Evolutionary conservation across 2,888 invertebrate species (phyloP).

Genomic region (Molorchus minor): DNA sequence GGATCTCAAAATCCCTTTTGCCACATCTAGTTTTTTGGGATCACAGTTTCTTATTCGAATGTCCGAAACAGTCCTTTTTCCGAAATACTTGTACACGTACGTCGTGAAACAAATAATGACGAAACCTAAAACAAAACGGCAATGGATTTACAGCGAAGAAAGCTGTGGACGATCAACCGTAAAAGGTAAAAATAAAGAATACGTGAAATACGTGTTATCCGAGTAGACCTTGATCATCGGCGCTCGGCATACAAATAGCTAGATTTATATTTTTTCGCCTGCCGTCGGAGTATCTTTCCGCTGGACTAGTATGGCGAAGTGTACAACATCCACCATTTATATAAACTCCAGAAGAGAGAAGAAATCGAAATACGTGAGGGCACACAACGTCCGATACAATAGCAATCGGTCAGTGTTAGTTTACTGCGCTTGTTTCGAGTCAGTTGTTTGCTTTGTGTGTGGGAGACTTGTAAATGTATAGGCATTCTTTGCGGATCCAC

Average conservation of each 20-base stretch:
- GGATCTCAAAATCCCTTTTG: no score
- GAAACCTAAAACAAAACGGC: constrained; percentile 24
- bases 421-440: constrained; percentile 53
- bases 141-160: constrained; percentile 38
- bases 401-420: constrained; percentile 47
- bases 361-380: constrained; percentile 33
- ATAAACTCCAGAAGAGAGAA: constrained; percentile 29
- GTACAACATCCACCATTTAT: constrained; percentile 19
- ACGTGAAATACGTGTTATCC: constrained; percentile 56
- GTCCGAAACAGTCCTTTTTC: no score
- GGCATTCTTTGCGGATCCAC: constrained; percentile 48
- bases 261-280: constrained; percentile 52
- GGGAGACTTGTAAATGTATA: constrained; percentile 53
- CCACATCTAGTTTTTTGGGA: no score
- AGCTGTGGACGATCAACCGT: constrained; percentile 46
- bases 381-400: constrained; percentile 20
- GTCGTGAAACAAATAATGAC: constrained; percentile 38
- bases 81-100: no score
- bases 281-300: constrained; percentile 35
- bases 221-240: constrained; percentile 54
- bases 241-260: constrained; percentile 57
- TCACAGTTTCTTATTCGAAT: no score
- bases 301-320: constrained; percentile 35
- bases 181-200: constrained; percentile 54
- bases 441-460: constrained; percentile 58